Base-by-base conservation (phyloP, 2,113 vertebrate species). In the Carassius gibelio region DNA sequence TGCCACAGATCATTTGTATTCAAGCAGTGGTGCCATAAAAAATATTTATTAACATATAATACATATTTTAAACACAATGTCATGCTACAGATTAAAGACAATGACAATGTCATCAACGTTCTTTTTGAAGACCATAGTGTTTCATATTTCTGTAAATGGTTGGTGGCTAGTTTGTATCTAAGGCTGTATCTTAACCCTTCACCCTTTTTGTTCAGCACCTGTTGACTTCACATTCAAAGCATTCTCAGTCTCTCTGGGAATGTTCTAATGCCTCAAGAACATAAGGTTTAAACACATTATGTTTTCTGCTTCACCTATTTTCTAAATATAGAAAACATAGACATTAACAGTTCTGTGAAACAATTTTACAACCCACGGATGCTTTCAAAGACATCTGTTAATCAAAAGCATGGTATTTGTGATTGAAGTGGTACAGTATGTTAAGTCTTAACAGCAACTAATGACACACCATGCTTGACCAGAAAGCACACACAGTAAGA, bases 391-490 rank as follows among this genome's bases (percentile, higher is more conserved):
- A 48, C n/a, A 26, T 10, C n/a, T 21, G 2, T 77, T 9, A 38
- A 34, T 59, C 61, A 2, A 66, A 81, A 6, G 42, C n/a, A 62
- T 23, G 13, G 48, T 45, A 57, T 75, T 42, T 82, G 61, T 1
- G 26, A n/a, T 8, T 34, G 11, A 55, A 52, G 48, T 68, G 42
- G 38, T 30, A 30, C 30, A 1, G 30, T 17, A 77, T 38, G 61
- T 34, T 74, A 50, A 83, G 64, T 36, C 64, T 57, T 80, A 57
- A 84, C 76, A 86, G 83, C 66, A 15, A 74, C 21, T 85, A 78
- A 82, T 57, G 19, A 90, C 91, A 92, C 88, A 86, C 86, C 94
- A 94, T 93, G 93, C 94, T 84, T 87, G 81, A 88, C 89, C 80
- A 89, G 89, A 85, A 89, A 82, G 90, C 88, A 78, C 88, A 78